Base-by-base conservation (phyloP, 1,140 invertebrate species). In the Drosophila novamexicana region DNA sequence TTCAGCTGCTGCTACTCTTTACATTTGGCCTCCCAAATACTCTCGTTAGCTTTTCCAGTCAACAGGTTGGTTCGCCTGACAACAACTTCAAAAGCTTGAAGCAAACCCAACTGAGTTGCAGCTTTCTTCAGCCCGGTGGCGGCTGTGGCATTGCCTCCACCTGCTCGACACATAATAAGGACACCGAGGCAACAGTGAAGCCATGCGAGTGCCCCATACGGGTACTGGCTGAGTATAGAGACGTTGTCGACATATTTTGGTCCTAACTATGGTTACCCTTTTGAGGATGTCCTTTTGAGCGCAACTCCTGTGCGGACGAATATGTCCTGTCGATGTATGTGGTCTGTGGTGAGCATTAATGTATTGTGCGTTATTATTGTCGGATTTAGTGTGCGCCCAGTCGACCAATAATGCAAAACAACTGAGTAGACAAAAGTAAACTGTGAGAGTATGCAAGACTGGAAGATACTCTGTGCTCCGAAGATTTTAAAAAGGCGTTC, bases 331-430 rank as follows among this genome's bases (percentile, higher is more conserved):
- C 52, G 12, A 12, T 42, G 53, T 7, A 22, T 72, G 69, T 40
- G 39, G 39, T 7, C 36, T 72, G 69, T 40, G 39, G 39, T 53
- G 18, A 67, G 18, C 37, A 63, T 72, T 58, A 47, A 9, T 37
- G 39, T 39, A 45, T 16, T 47, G 47, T 59, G 32, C 39, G 54
- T 64, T 70, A 67, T 66, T 58, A 57, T 66, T 67, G 63, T 37
- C 39, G 54, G 54, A 32, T 72, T 72, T 57, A 40, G 57, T 50
- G 52, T 36, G 54, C 50, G 61, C 52, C 29, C 62, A 71, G 61
- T 57, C 40, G 49, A 50, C 68, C 57, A 50, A 54, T 45, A 52
- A 53, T 29, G 10, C 9, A 40, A 37, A 52, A 52, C 18, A 18
- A 63, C 39, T 37, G 6, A 10, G 34, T 37, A 49, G 32, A 67